A percentile compares a stretch with the other conserved stretches of the same genome.
These are phyloP conservation scores for Lithophane semibrunnea DNA, from an alignment of 2,888 invertebrate genomes.

Conservation along the genomic window DNA sequence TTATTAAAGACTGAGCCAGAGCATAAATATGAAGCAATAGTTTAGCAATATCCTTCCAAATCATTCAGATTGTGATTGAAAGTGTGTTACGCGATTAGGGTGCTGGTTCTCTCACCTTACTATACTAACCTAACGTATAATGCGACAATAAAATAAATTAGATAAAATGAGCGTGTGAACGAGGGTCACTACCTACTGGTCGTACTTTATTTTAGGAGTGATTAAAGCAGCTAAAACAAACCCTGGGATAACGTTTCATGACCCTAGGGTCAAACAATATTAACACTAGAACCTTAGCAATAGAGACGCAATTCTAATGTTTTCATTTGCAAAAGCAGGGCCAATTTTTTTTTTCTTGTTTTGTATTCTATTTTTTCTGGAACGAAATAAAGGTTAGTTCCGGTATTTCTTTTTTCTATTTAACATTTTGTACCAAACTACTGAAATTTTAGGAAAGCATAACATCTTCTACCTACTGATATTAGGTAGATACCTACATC, in stretches of 20 bases:
- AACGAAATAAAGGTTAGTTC: not conserved
- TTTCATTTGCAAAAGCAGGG: not conserved
- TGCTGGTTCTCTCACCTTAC: not conserved
- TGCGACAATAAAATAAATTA: not conserved
- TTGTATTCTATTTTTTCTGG: not conserved
- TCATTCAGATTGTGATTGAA: too few relatives aligned
- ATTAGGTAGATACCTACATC: too few relatives aligned
- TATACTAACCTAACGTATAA: not conserved
- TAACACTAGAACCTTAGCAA: not conserved
- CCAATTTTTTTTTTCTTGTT: not conserved
- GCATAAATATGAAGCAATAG: too few relatives aligned
- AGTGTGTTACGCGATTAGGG: too few relatives aligned
- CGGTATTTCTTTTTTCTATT: not conserved
- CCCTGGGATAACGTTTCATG: conserved; percentile 10
- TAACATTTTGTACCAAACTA: not conserved
- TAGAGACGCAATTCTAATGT: not conserved
- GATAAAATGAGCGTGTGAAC: conserved; percentile 20
- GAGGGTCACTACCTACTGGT: conserved; percentile 16
- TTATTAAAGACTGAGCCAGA: too few relatives aligned
- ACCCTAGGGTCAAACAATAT: conserved; percentile 22
- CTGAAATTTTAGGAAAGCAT: not conserved
- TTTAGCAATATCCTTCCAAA: too few relatives aligned
- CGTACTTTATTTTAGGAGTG: too few relatives aligned
- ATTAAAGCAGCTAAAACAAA: not conserved
- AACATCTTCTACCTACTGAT: too few relatives aligned